Evolutionary conservation across 2,797 vertebrate genomes (phyloP).

Genomic region (Brotula barbata): DNA sequence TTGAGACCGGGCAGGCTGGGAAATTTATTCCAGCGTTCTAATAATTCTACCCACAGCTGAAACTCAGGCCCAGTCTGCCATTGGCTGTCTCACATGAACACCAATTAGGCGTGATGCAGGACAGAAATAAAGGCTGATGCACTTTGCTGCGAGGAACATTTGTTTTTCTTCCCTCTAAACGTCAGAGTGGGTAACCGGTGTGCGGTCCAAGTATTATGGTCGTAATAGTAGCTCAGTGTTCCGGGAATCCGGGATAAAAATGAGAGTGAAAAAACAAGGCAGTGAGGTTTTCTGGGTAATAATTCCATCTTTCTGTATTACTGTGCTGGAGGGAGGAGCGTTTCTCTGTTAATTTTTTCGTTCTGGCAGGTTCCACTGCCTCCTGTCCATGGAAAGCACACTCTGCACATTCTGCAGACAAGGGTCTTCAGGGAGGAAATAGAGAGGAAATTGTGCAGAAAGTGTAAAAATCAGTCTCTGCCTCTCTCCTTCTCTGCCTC

Average conservation of each 20-base stretch:
- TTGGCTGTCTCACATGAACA: slow-evolving; percentile 59
- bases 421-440: slow-evolving; percentile 84
- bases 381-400: slow-evolving; percentile 78
- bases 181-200: slow-evolving; percentile 68
- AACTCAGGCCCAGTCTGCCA: slow-evolving; percentile 43
- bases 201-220: slow-evolving; percentile 77
- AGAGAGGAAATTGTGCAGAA: slow-evolving; percentile 85
- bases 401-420: slow-evolving; percentile 83
- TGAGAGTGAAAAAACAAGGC: slow-evolving; percentile 57
- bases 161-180: slow-evolving; percentile 50
- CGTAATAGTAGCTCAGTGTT: slow-evolving; percentile 74
- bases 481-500: slow-evolving; percentile 50
- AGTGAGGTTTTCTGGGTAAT: slow-evolving; percentile 76
- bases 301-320: slow-evolving; percentile 73
- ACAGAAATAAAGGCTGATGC: slow-evolving; percentile 66
- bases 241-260: slow-evolving; percentile 73
- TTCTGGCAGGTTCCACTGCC: slow-evolving; percentile 76
- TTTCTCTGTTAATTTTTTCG: slow-evolving; percentile 42
- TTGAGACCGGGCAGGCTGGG: slow-evolving; percentile 26
- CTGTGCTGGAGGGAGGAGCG: slow-evolving; percentile 50
- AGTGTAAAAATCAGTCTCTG: slow-evolving; percentile 79
- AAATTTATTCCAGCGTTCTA: slow-evolving; percentile 46
- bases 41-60: slow-evolving; percentile 54
- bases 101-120: slow-evolving; percentile 65
- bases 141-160: slow-evolving; percentile 58